phyloP scores from a whole-genome alignment of 2,888 invertebrate species.

The Schizaphis graminum region DNA sequence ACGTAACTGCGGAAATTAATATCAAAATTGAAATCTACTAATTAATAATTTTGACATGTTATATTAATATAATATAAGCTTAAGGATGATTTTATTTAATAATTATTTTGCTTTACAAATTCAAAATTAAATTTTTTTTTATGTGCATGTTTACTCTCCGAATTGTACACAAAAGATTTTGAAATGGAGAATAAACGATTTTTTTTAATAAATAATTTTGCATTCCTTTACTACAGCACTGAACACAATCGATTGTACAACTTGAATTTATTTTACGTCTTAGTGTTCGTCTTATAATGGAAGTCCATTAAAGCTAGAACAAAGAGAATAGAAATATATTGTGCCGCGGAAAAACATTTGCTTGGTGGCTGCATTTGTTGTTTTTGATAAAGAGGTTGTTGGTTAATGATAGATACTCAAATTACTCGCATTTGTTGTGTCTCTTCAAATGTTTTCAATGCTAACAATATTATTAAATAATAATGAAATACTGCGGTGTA shows the following conservation, averaged over 20 bases:
- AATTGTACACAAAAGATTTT: background rate
- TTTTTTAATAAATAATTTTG: background rate
- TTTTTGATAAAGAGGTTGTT: conserved; percentile 5
- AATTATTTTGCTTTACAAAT: background rate
- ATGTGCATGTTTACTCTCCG: background rate
- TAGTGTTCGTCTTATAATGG: background rate
- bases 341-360: background rate
- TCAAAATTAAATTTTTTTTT: too few species aligned
- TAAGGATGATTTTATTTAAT: background rate
- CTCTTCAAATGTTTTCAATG: background rate
- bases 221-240: background rate
- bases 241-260: background rate
- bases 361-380: background rate
- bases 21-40: background rate
- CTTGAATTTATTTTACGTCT: background rate
- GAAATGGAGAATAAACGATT: background rate
- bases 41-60: background rate
- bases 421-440: background rate
- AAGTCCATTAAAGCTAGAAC: background rate
- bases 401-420: background rate
- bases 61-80: background rate
- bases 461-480: background rate
- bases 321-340: background rate
- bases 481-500: background rate
- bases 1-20: background rate